A percentile compares a stretch with the other conserved stretches of the same genome.
Conservation (phyloP, 2,888 invertebrate genomes). For the Nasonovia ribisnigri region DNA sequence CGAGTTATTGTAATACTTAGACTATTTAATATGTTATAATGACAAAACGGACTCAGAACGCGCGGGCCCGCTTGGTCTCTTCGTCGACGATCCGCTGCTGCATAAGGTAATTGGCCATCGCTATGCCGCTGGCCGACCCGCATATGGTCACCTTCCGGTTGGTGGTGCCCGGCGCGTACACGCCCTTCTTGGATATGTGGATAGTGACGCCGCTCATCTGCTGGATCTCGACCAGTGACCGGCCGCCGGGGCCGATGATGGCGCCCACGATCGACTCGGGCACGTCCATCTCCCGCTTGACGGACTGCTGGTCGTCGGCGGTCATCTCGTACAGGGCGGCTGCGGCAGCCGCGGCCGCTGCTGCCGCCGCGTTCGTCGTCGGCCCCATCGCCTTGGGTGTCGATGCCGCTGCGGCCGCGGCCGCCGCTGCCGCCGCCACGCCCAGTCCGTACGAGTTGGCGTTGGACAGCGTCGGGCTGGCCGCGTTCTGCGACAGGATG, state of each 20-base stretch:
- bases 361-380: conserved; percentile 23
- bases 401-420: conserved; percentile 56
- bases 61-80: conserved; percentile 83
- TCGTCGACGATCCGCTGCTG: conserved; percentile 97
- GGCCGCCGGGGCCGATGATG: conserved; percentile 95
- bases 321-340: conserved; percentile 56
- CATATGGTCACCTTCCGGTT: conserved; percentile 97
- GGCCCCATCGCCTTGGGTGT: conserved; percentile 24
- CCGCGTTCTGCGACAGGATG: conserved; percentile 61
- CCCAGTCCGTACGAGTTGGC: conserved; percentile 63
- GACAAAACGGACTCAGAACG: conserved; percentile 16
- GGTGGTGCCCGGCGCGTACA: conserved; percentile 96
- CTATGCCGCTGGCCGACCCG: conserved; percentile 89
- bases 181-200: conserved; percentile 98
- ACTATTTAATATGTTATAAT: neutral
- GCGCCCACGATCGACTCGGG: conserved; percentile 97
- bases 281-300: conserved; percentile 79
- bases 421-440: conserved; percentile 56
- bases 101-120: conserved; percentile 93
- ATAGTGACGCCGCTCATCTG: conserved; percentile 97
- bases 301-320: conserved; percentile 51
- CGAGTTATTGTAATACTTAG: conserved; percentile 9
- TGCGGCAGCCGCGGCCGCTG: conserved; percentile 39
- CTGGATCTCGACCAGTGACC: conserved; percentile 96
- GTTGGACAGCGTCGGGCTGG: conserved; percentile 60